Conservation (phyloP, 1,140 invertebrate genomes). For the Coboldia fuscipes region DNA sequence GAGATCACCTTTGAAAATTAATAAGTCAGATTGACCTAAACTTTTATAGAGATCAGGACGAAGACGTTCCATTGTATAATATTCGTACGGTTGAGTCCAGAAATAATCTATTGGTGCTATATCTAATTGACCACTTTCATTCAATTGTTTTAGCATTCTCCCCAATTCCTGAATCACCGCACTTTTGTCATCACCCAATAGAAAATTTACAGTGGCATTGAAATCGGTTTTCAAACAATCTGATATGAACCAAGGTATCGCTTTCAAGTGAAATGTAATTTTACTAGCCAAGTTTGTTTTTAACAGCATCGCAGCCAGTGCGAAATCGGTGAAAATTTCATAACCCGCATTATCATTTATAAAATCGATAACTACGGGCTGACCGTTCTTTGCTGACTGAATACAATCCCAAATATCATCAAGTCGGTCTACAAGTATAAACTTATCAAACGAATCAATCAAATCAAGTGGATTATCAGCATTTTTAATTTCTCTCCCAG, state of each 20-base stretch:
- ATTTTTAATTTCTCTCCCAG: conserved; percentile 34
- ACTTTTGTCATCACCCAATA: conserved; percentile 18
- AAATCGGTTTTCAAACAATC: conserved; percentile 67
- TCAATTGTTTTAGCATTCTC: conserved; percentile 28
- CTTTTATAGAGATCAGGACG: conserved; percentile 47
- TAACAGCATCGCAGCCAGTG: conserved; percentile 62
- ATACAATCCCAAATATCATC: conserved; percentile 27
- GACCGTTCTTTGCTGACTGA: conserved; percentile 4
- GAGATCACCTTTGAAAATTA: conserved; percentile 91
- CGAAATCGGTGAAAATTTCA: conserved; percentile 80
- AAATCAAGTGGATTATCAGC: conserved; percentile 34
- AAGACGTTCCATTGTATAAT: conserved; percentile 48
- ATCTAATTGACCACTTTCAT: conserved; percentile 26
- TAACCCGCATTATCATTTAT: conserved; percentile 88
- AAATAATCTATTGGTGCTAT: conserved; percentile 37
- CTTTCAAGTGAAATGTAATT: conserved; percentile 73
- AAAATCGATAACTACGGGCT: conserved; percentile 36
- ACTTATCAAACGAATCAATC: conserved; percentile 36
- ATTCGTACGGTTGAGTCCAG: conserved; percentile 75
- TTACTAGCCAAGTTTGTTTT: conserved; percentile 37
- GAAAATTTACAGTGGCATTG: conserved; percentile 34
- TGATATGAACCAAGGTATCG: conserved; percentile 91
- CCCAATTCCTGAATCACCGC: conserved; percentile 22
- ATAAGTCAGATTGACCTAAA: conserved; percentile 40
- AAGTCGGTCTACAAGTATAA: conserved; percentile 48